phyloP scores from a whole-genome alignment of 2,797 vertebrate species.

The Neosilurus hyrtlii region DNA sequence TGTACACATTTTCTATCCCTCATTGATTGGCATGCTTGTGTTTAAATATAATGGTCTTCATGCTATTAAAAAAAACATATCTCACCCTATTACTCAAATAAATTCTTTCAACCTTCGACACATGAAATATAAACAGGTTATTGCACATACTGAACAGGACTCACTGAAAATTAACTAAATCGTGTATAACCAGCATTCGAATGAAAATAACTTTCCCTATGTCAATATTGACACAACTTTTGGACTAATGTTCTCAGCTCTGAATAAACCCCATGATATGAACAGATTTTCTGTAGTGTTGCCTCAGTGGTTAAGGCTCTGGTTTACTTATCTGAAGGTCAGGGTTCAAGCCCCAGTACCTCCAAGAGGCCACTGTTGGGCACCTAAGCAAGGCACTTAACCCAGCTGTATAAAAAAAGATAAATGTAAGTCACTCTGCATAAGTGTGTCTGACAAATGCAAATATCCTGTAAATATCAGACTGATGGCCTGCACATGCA shows the following conservation, averaged over 20 bases:
- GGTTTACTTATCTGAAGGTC: too few species aligned
- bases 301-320: too few species aligned
- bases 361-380: too few species aligned
- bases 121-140: neutral
- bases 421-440: too few species aligned
- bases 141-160: neutral
- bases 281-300: neutral
- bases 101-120: neutral
- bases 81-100: neutral
- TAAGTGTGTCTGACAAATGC: too few species aligned
- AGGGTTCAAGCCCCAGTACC: too few species aligned
- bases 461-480: neutral
- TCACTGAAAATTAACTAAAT: neutral
- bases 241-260: constrained; percentile 4
- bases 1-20: too few species aligned
- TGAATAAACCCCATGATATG: neutral
- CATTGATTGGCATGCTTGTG: too few species aligned
- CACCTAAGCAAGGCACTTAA: too few species aligned
- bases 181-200: neutral
- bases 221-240: constrained; percentile 10
- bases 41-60: neutral
- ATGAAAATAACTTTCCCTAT: neutral
- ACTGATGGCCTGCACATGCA: neutral
- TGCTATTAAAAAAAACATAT: neutral
- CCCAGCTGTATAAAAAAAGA: too few species aligned